These are phyloP conservation scores for Sapayoa aenigma DNA, from an alignment of 2,113 vertebrate genomes.

Conservation along the genomic window DNA sequence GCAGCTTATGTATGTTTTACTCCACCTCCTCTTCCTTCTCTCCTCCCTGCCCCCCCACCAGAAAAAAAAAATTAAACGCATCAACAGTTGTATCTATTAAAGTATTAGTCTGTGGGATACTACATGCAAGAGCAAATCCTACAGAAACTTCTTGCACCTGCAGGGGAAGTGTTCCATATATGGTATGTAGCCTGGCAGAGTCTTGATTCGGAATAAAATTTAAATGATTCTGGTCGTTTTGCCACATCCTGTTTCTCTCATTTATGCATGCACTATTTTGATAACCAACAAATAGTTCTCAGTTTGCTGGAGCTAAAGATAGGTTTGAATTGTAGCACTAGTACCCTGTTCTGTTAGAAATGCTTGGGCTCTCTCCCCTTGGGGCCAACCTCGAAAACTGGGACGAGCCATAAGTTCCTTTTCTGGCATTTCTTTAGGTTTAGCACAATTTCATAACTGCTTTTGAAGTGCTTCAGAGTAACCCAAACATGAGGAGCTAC, in stretches of 20 bases:
- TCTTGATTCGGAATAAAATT: slow-evolving; percentile 55
- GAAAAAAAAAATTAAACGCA: background rate
- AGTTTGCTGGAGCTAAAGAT: slow-evolving; percentile 43
- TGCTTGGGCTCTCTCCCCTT: background rate
- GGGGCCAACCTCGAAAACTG: background rate
- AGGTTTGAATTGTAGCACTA: background rate
- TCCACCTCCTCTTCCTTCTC: background rate
- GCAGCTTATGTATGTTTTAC: background rate
- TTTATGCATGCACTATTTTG: slow-evolving; percentile 35
- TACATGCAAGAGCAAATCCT: slow-evolving; percentile 34
- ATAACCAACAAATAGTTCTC: slow-evolving; percentile 52
- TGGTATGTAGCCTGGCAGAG: slow-evolving; percentile 16
- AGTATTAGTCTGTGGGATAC: slow-evolving; percentile 35
- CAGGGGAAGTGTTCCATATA: slow-evolving; percentile 56
- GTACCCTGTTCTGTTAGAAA: background rate
- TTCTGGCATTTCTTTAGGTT: background rate
- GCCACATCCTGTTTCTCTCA: slow-evolving; percentile 64
- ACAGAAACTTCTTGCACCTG: slow-evolving; percentile 51
- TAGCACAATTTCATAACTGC: background rate
- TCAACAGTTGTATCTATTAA: slow-evolving; percentile 22
- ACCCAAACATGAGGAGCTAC: background rate
- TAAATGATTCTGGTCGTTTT: slow-evolving; percentile 57
- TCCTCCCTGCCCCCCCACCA: background rate
- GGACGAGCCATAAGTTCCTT: background rate
- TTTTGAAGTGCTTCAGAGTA: background rate